Evolutionary conservation across 1,140 invertebrate species (phyloP).

Genomic region (Cydia amplana): DNA sequence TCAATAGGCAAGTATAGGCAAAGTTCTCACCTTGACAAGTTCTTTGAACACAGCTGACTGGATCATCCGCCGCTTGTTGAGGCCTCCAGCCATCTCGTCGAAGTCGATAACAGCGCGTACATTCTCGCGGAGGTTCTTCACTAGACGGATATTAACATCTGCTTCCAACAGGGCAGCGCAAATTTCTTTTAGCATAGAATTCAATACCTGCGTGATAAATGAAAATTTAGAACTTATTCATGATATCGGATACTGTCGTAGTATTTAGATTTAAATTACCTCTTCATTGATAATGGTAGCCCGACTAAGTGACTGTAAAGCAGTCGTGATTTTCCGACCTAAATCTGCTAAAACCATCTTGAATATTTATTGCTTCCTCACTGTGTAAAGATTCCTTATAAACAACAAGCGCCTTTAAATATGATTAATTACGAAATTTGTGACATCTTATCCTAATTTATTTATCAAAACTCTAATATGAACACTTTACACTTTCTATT

Average conservation of each 20-base stretch:
- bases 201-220: conserved; percentile 88
- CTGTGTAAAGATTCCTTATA: conserved; percentile 21
- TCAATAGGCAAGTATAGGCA: background rate
- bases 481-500: conserved; percentile 28
- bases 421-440: conserved; percentile 20
- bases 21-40: conserved; percentile 91
- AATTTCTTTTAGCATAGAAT: conserved; percentile 99
- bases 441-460: conserved; percentile 26
- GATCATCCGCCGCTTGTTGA: conserved; percentile 99
- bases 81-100: conserved; percentile 99
- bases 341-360: conserved; percentile 99
- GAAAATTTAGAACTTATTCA: background rate
- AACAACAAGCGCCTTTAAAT: background rate
- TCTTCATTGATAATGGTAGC: conserved; percentile 99
- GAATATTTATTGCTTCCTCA: conserved; percentile 41
- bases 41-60: conserved; percentile 99
- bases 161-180: conserved; percentile 98
- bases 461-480: conserved; percentile 19
- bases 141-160: conserved; percentile 98
- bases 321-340: conserved; percentile 99
- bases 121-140: conserved; percentile 98
- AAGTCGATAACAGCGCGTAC: conserved; percentile 99
- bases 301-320: conserved; percentile 97
- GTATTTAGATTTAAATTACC: conserved; percentile 77
- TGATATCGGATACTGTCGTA: background rate